These are phyloP conservation scores for Apocrypta bakeri DNA, from an alignment of 1,140 invertebrate species.

Conservation along the genomic window DNA sequence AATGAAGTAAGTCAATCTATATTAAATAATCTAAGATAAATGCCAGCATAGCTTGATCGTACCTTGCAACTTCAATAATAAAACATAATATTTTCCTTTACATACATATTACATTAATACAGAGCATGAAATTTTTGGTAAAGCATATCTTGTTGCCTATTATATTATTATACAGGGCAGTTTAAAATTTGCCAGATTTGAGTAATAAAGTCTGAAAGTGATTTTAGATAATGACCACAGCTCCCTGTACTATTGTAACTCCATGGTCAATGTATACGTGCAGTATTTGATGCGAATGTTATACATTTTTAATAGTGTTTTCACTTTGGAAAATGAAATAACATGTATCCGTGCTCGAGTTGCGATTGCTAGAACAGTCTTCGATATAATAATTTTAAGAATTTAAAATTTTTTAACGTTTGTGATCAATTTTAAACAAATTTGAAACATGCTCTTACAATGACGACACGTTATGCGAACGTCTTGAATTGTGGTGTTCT, in stretches of 20 bases:
- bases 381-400: conserved; percentile 38
- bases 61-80: conserved; percentile 50
- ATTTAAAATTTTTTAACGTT: conserved; percentile 36
- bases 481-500: conserved; percentile 53
- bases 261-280: conserved; percentile 41
- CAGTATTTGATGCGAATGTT: conserved; percentile 47
- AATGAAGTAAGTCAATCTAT: conserved; percentile 47
- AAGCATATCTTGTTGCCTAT: conserved; percentile 56
- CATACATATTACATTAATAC: conserved; percentile 39
- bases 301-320: conserved; percentile 41
- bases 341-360: conserved; percentile 18
- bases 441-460: conserved; percentile 39
- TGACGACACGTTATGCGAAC: conserved; percentile 53
- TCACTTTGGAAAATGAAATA: conserved; percentile 44
- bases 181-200: conserved; percentile 32
- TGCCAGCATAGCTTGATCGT: conserved; percentile 57
- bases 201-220: conserved; percentile 31
- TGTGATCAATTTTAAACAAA: conserved; percentile 40
- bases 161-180: conserved; percentile 53
- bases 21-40: conserved; percentile 44
- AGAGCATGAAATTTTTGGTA: conserved; percentile 50
- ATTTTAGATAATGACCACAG: conserved; percentile 33
- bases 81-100: conserved; percentile 26
- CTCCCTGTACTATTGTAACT: conserved; percentile 40
- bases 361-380: conserved; percentile 26